A percentile compares a stretch with the other conserved stretches of the same genome.
Conservation (phyloP, 2,113 vertebrate genomes). For the Philantomba maxwellii region DNA sequence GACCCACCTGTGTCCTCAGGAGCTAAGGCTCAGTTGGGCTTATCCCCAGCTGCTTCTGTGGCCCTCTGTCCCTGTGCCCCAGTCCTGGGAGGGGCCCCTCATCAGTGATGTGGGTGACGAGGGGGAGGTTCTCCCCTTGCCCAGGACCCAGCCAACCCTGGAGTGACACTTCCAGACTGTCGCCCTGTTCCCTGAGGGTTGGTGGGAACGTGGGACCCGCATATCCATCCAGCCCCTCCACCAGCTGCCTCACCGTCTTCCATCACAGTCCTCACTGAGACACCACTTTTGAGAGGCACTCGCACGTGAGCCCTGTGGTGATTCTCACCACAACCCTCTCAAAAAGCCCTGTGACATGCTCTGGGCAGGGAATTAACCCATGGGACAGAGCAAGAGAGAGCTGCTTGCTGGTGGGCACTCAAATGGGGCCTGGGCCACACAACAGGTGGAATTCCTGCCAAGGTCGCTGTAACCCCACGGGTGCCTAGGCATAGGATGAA, state of each 20-base stretch:
- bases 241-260: background rate
- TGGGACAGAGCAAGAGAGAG: background rate
- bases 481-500: background rate
- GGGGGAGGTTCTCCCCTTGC: background rate
- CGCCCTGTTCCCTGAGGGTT: background rate
- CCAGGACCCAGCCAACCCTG: background rate
- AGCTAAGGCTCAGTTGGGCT: background rate
- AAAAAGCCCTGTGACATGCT: background rate
- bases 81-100: background rate
- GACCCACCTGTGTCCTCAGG: background rate
- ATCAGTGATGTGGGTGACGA: background rate
- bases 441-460: background rate
- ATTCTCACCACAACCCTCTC: background rate
- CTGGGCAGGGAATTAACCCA: background rate
- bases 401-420: fast-evolving
- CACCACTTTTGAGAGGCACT: background rate
- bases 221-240: background rate
- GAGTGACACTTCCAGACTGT: too few species aligned
- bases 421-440: fast-evolving
- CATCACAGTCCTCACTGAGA: background rate
- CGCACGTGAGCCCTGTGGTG: background rate
- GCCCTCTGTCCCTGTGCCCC: fast-evolving
- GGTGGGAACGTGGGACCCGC: fast-evolving
- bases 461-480: fast-evolving
- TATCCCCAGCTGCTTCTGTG: background rate